Evolutionary conservation across 2,113 vertebrate species (phyloP).

Genomic region (Phalacrocorax pelagicus): DNA sequence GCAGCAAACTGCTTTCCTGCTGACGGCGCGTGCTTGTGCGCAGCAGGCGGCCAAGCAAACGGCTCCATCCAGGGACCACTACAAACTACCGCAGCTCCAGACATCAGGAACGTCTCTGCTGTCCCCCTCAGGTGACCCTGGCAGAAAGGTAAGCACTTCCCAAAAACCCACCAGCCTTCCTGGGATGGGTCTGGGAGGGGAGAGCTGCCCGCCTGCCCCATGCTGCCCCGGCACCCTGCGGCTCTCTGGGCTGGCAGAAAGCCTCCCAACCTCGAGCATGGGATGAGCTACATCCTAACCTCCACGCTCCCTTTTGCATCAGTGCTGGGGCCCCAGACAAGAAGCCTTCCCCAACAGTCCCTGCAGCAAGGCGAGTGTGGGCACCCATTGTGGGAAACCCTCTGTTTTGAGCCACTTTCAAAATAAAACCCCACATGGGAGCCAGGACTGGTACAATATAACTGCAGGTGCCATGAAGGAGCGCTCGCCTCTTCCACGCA

Average conservation of each 20-base stretch:
- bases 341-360: not conserved
- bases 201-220: not conserved
- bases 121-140: rapidly evolving
- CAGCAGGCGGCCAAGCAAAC: rapidly evolving
- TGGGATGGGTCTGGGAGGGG: not conserved
- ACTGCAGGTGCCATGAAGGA: not conserved
- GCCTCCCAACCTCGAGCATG: rapidly evolving
- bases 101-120: not conserved
- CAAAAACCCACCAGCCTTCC: not conserved
- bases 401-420: not conserved
- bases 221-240: not conserved
- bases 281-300: not conserved
- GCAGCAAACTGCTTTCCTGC: not conserved
- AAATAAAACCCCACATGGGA: not conserved
- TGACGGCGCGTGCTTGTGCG: rapidly evolving
- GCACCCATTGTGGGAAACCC: not conserved
- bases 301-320: not conserved
- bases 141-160: not conserved
- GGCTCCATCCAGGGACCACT: not conserved
- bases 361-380: not conserved
- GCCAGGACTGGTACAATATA: not conserved
- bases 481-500: not conserved
- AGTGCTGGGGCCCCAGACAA: not conserved
- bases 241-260: not conserved
- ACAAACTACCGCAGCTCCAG: not conserved